Evolutionary conservation across 2,113 vertebrate species (phyloP), one percentile per base, ranked within the genome.

Genomic region (Nerophis lumbriciformis): DNA sequence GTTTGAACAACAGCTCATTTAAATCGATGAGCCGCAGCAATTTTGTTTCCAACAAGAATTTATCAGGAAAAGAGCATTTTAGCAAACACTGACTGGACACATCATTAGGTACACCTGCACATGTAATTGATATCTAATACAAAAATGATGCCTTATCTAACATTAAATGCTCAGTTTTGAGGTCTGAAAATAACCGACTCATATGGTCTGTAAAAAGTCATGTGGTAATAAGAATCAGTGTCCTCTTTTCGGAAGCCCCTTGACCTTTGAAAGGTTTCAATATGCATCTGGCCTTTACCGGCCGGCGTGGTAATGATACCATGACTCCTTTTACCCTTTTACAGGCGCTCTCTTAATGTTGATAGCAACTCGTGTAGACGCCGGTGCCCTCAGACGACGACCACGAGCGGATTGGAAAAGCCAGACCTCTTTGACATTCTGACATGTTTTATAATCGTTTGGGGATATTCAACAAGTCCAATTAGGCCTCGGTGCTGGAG

Each of bases 231-330:
- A 45, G 42, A 45, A 45, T 45, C 28, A 28, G 28, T 28, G 28
- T 28, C 42, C 39, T 3, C 5, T 45, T 45, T 63, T 80, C 81
- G 81, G 65, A 68, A 85, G 76, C 21, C 78, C 81, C 78, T 69
- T 77, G 45, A 8, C 78, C 69, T 86, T 83, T 75, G 57, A 39
- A 65, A 59, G 56, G 48, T 75, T 71, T 69, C 67, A 71, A 75
- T 79, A 62, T 74, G 69, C 59, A 8, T 66, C 73, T 84, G 81
- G 78, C 86, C 81, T 86, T 88, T 88, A 74, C 55, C 63, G 14
- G 59, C 48, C 64, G 36, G n/a, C 28, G 6, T 66, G 79, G 77
- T 78, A 81, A 85, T 79, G 69, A 69, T 73, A 80, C 76, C 73
- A 78, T 50, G 55, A 56, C n/a, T 71, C 65, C 66, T 69, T 72